A percentile compares a stretch with the other conserved stretches of the same genome.
Conservation (phyloP, 2,888 invertebrate genomes). For the Xestia xanthographa region DNA sequence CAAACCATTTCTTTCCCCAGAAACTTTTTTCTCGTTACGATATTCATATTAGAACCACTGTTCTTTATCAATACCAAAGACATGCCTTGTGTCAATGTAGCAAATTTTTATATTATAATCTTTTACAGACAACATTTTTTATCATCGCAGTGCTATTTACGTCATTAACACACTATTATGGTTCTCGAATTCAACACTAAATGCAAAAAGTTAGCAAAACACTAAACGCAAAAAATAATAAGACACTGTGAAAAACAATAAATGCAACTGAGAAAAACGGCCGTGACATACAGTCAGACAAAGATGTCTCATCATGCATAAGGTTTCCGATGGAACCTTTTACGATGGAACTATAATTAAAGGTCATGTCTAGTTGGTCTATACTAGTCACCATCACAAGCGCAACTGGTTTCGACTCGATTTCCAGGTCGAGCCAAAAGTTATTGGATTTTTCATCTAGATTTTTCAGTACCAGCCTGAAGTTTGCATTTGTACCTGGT, state of each 20-base stretch:
- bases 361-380: not conserved
- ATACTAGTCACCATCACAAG: not conserved
- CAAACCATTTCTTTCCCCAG: not conserved
- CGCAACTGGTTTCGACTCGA: not conserved
- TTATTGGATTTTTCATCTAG: not conserved
- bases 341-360: not conserved
- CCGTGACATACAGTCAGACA: conserved; percentile 28
- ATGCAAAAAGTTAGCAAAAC: conserved; percentile 2
- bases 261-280: not conserved
- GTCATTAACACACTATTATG: not conserved
- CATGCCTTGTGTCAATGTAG: not conserved
- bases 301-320: conserved; percentile 1
- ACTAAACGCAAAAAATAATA: not conserved
- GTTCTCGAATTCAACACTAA: conserved; percentile 8
- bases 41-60: not conserved
- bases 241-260: conserved; percentile 6
- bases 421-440: not conserved
- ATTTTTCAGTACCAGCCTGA: not conserved
- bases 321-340: not conserved
- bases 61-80: not conserved
- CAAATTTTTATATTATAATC: not conserved
- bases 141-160: not conserved
- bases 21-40: not conserved
- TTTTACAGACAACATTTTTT: not conserved
- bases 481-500: not conserved